Evolutionary conservation across 2,797 vertebrate species (phyloP).

Genomic region (Halcyon smyrnensis): DNA sequence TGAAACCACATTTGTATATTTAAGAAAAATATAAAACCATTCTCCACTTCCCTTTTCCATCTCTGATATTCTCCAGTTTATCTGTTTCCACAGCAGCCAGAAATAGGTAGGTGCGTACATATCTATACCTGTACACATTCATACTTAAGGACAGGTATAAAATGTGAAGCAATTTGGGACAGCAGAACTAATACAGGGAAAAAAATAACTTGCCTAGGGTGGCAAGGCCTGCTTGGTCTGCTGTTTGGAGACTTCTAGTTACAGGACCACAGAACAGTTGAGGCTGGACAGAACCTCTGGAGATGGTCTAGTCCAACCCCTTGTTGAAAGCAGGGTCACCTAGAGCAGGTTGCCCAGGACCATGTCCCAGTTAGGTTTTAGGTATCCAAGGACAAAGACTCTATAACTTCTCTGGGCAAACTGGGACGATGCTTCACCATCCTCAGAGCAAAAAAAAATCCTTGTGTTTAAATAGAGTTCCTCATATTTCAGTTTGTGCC

Average conservation of each 20-base stretch:
- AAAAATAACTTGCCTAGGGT: background rate
- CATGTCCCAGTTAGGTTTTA: background rate
- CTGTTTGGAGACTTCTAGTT: background rate
- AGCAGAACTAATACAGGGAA: background rate
- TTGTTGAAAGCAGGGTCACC: background rate
- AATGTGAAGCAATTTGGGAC: background rate
- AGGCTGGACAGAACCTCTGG: background rate
- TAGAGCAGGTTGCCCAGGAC: background rate
- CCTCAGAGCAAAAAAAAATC: background rate
- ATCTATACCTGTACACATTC: background rate
- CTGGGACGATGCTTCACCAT: background rate
- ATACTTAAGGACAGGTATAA: background rate
- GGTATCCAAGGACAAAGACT: background rate
- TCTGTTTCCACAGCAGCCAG: background rate
- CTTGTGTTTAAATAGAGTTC: background rate
- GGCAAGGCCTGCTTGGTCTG: background rate
- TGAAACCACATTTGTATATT: background rate
- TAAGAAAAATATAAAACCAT: background rate
- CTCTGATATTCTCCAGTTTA: background rate
- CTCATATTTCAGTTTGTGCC: background rate
- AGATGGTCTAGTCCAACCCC: background rate
- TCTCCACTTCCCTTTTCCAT: background rate
- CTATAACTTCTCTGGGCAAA: background rate
- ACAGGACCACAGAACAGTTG: background rate
- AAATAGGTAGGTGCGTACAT: background rate